phyloP scores from a whole-genome alignment of 1,140 invertebrate species.

The Drosophila pallidifrons region DNA sequence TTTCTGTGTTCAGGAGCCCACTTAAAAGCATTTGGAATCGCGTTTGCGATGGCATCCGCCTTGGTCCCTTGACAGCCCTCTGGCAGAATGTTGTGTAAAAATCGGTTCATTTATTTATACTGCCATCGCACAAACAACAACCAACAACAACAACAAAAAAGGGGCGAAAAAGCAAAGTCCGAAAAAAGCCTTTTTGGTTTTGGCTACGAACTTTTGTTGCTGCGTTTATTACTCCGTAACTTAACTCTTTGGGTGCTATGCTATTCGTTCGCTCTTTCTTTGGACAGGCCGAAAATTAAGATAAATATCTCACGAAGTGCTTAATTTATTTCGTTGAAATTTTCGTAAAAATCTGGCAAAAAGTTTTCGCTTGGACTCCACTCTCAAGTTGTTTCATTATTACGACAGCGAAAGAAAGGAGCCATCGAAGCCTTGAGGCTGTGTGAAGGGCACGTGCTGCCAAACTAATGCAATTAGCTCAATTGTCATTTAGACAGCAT shows the following conservation, averaged over 20 bases:
- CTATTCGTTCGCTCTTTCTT: background rate
- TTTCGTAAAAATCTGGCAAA: slow-evolving; percentile 54
- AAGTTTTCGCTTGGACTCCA: slow-evolving; percentile 39
- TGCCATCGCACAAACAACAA: background rate
- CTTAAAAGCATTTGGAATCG: slow-evolving; percentile 56
- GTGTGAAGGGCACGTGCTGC: slow-evolving; percentile 51
- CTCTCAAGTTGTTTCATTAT: slow-evolving; percentile 65
- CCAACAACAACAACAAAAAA: background rate
- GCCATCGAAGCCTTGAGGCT: slow-evolving; percentile 27
- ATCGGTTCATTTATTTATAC: slow-evolving; percentile 79
- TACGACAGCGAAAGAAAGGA: slow-evolving; percentile 31
- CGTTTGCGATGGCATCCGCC: slow-evolving; percentile 30
- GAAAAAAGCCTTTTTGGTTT: slow-evolving; percentile 50
- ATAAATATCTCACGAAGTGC: slow-evolving; percentile 69
- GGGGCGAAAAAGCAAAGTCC: slow-evolving; percentile 21
- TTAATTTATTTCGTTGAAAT: slow-evolving; percentile 66
- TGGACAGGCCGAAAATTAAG: slow-evolving; percentile 64
- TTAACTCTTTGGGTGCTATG: slow-evolving; percentile 66
- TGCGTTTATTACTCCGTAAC: slow-evolving; percentile 61
- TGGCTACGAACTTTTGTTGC: slow-evolving; percentile 27
- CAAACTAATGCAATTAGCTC: slow-evolving; percentile 75
- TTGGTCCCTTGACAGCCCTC: slow-evolving; percentile 52
- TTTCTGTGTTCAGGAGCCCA: slow-evolving; percentile 46
- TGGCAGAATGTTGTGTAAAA: slow-evolving; percentile 49
- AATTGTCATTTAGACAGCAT: slow-evolving; percentile 76